phyloP scores from a whole-genome alignment of 2,797 vertebrate genomes.

The Fringilla coelebs region DNA sequence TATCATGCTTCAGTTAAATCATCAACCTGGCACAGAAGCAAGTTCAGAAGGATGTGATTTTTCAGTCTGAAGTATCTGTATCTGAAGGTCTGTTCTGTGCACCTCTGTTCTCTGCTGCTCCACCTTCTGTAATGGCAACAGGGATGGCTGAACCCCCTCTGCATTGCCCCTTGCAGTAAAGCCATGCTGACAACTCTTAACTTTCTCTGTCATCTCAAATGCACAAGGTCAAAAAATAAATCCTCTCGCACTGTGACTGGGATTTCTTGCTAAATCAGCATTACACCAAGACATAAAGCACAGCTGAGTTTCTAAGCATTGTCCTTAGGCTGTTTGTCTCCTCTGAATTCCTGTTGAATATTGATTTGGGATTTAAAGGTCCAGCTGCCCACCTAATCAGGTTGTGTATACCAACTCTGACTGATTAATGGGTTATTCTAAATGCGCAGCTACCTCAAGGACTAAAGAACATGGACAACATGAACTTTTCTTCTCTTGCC shows the following conservation, averaged over 20 bases:
- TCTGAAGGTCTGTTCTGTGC: not conserved
- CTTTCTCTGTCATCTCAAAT: slow-evolving; percentile 39
- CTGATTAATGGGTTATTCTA: not conserved
- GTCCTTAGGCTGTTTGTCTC: slow-evolving; percentile 25
- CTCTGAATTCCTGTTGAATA: slow-evolving; percentile 12
- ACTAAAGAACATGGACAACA: not conserved
- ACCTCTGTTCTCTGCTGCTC: not conserved
- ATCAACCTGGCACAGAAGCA: not conserved
- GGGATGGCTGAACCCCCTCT: not conserved
- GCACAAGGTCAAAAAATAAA: slow-evolving; percentile 49
- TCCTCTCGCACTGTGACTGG: not conserved
- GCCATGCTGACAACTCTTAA: slow-evolving; percentile 8
- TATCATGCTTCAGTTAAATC: not conserved
- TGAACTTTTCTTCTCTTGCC: not conserved
- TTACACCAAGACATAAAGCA: slow-evolving; percentile 3
- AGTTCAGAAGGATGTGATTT: not conserved
- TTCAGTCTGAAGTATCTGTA: not conserved
- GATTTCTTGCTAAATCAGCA: slow-evolving; percentile 59
- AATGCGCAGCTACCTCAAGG: not conserved
- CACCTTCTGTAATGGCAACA: not conserved
- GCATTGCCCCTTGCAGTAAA: not conserved
- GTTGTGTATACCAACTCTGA: not conserved
- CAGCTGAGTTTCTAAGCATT: not conserved
- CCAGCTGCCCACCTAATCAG: slow-evolving; percentile 20
- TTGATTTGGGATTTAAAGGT: slow-evolving; percentile 45